phyloP scores from a whole-genome alignment of 2,113 vertebrate genomes.

The Lontra canadensis region DNA sequence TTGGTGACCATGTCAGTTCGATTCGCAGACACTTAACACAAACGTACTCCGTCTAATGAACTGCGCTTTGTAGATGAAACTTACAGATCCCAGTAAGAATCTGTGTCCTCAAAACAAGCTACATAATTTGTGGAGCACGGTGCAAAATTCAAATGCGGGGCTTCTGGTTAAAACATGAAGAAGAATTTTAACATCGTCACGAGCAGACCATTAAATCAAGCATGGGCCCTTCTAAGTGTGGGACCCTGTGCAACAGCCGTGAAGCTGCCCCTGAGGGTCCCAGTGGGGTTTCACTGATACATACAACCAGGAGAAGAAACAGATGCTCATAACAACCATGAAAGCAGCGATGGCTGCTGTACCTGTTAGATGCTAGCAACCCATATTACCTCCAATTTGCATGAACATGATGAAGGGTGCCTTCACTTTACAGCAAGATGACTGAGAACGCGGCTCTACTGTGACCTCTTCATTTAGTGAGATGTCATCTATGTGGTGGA shows the following conservation, averaged over 20 bases:
- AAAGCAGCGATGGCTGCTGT: background rate
- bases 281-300: background rate
- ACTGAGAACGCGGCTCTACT: background rate
- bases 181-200: background rate
- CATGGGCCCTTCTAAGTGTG: fast-evolving
- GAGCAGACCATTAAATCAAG: background rate
- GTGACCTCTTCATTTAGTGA: background rate
- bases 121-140: fast-evolving
- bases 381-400: background rate
- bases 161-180: background rate
- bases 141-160: background rate
- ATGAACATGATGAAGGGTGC: background rate
- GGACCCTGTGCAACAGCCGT: fast-evolving
- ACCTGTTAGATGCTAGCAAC: background rate
- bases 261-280: background rate
- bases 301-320: background rate
- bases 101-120: background rate
- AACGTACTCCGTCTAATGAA: background rate
- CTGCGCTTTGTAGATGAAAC: background rate
- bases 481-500: background rate
- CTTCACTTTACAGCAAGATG: background rate
- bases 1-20: background rate
- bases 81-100: background rate
- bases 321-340: fast-evolving
- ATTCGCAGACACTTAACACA: background rate